phyloP scores from a whole-genome alignment of 2,797 vertebrate genomes.

The Pelodytes ibericus region DNA sequence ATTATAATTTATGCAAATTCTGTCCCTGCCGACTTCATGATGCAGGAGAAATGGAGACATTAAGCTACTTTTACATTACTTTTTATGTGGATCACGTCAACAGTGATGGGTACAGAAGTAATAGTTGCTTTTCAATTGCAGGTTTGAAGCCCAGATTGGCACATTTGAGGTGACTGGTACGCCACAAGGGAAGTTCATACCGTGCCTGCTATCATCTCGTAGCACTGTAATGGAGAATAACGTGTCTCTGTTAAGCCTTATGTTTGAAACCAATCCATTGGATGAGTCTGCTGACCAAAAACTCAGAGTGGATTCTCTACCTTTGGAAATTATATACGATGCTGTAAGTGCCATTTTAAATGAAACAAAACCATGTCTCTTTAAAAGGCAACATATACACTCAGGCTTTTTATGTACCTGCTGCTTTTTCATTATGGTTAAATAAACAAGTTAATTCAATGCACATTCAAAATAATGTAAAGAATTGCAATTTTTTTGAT shows the following conservation, averaged over 20 bases:
- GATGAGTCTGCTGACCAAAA: slow-evolving; percentile 85
- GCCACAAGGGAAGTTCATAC: slow-evolving; percentile 71
- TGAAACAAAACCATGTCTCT: no score
- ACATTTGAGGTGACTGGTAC: slow-evolving; percentile 89
- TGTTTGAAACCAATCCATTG: slow-evolving; percentile 95
- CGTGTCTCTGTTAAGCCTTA: slow-evolving; percentile 81
- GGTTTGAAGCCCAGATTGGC: slow-evolving; percentile 83
- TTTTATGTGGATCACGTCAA: no score
- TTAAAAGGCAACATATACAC: no score
- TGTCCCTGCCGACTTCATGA: no score
- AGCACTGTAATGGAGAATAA: slow-evolving; percentile 72
- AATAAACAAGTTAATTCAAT: no score
- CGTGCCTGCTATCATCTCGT: slow-evolving; percentile 84
- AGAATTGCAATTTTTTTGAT: background rate
- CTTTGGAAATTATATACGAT: slow-evolving; percentile 95
- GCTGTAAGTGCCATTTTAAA: slow-evolving; percentile 79
- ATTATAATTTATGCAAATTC: no score
- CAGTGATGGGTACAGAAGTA: no score
- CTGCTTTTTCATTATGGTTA: no score
- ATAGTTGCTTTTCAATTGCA: slow-evolving; percentile 64
- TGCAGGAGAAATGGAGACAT: no score
- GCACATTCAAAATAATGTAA: no score
- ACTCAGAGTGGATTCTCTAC: slow-evolving; percentile 88
- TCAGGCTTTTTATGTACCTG: no score
- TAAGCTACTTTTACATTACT: no score